A percentile compares a stretch with the other conserved stretches of the same genome.
These are phyloP conservation scores for Shinisaurus crocodilurus DNA, from an alignment of 2,113 vertebrate genomes.

Conservation along the genomic window DNA sequence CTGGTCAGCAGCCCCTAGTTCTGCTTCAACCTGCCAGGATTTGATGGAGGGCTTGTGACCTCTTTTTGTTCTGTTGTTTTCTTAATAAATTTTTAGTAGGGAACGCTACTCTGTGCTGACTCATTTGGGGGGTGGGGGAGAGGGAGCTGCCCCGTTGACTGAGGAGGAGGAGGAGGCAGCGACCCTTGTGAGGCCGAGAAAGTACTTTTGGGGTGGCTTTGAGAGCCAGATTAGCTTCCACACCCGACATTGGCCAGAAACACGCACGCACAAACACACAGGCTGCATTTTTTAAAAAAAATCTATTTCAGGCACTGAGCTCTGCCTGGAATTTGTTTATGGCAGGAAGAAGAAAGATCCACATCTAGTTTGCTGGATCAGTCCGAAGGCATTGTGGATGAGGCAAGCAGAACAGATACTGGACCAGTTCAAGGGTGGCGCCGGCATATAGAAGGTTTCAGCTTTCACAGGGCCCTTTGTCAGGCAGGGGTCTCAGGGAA, in stretches of 20 bases:
- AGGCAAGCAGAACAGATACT: not conserved
- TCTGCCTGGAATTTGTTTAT: not conserved
- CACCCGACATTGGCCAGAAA: not conserved
- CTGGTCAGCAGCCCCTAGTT: not conserved
- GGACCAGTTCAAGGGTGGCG: not conserved
- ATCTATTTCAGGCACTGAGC: not conserved
- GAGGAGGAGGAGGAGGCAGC: too few relatives aligned
- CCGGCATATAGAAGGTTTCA: not conserved
- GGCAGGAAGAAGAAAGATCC: not conserved
- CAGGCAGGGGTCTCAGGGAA: too few relatives aligned
- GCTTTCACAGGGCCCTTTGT: not conserved
- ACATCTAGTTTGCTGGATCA: not conserved
- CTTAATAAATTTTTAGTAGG: constrained; percentile 77
- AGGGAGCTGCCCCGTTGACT: not conserved
- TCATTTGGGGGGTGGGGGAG: not conserved
- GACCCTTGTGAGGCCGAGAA: too few relatives aligned
- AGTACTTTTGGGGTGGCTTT: too few relatives aligned
- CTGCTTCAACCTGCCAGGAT: not conserved
- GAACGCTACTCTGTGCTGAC: constrained; percentile 54
- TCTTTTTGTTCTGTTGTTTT: constrained; percentile 67
- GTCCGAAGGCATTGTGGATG: not conserved
- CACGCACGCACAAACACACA: not conserved
- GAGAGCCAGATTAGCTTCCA: not conserved
- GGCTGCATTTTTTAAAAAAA: too few relatives aligned
- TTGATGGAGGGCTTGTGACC: constrained; percentile 13